Evolutionary conservation across 2,113 vertebrate species (phyloP).

Genomic region (Gracilinanus agilis): DNA sequence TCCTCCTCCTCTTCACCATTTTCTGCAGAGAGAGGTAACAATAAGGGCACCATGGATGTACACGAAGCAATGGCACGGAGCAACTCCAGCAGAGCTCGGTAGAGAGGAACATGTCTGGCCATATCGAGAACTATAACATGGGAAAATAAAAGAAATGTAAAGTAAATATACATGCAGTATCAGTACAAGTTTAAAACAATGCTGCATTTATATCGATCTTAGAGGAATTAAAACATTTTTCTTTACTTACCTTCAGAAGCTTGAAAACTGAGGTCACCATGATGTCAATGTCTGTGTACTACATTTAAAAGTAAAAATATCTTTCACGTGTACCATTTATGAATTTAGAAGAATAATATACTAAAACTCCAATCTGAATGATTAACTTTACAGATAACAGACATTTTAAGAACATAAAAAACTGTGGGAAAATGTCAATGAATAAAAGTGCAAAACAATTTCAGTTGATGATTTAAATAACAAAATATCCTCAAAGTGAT

Average conservation of each 20-base stretch:
- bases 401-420: neutral
- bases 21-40: constrained; percentile 94
- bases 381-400: neutral
- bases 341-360: neutral
- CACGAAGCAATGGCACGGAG: constrained; percentile 96
- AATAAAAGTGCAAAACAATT: neutral
- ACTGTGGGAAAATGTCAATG: neutral
- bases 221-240: neutral
- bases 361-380: neutral
- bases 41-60: constrained; percentile 93
- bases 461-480: neutral
- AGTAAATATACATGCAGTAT: constrained; percentile 22
- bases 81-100: constrained; percentile 95
- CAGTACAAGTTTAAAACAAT: neutral
- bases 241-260: neutral
- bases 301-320: neutral
- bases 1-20: constrained; percentile 92
- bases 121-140: constrained; percentile 93
- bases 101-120: constrained; percentile 97
- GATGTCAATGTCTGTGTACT: neutral
- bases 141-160: constrained; percentile 45
- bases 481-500: neutral
- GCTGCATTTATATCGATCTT: neutral
- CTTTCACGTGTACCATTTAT: neutral
- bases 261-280: neutral